Percentiles rank a stretch among this genome's conserved stretches.
These are phyloP conservation scores for Cremastinae sp. DNA, from an alignment of 2,888 invertebrate genomes.

Conservation along the genomic window DNA sequence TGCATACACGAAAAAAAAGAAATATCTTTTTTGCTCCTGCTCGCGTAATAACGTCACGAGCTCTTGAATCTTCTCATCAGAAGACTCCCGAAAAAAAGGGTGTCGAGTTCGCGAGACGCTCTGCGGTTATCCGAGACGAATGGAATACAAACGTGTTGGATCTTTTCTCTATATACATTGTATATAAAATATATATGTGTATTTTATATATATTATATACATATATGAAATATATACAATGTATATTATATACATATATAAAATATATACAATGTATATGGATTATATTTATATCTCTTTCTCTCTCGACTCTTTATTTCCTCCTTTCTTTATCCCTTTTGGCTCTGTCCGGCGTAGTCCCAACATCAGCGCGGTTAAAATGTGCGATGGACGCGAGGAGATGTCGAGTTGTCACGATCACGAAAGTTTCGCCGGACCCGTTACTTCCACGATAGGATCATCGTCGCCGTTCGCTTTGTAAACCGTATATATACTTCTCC, in stretches of 20 bases:
- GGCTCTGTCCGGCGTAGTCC: conserved; percentile 22
- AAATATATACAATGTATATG: too few species aligned
- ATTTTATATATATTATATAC: too few species aligned
- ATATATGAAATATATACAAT: too few species aligned
- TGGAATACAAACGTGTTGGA: conserved; percentile 58
- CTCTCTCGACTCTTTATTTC: conserved; percentile 25
- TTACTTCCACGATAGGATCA: conserved; percentile 77
- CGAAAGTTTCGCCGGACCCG: conserved; percentile 75
- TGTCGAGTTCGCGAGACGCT: background rate
- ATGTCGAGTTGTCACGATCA: conserved; percentile 74
- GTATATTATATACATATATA: too few species aligned
- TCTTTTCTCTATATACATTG: too few species aligned
- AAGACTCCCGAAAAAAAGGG: conserved; percentile 41
- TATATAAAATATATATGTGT: too few species aligned
- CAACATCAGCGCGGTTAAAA: conserved; percentile 67
- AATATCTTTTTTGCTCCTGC: too few species aligned
- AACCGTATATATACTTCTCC: conserved; percentile 37
- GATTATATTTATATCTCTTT: conserved; percentile 15
- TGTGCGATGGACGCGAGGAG: conserved; percentile 70
- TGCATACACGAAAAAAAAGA: background rate
- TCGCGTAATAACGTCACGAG: conserved; percentile 19
- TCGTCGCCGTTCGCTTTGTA: conserved; percentile 62
- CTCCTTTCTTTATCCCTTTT: background rate
- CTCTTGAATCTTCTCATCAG: conserved; percentile 12
- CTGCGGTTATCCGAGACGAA: conserved; percentile 46